Evolutionary conservation across 1,140 invertebrate species (phyloP).

Genomic region (Zaprionus africanus): DNA sequence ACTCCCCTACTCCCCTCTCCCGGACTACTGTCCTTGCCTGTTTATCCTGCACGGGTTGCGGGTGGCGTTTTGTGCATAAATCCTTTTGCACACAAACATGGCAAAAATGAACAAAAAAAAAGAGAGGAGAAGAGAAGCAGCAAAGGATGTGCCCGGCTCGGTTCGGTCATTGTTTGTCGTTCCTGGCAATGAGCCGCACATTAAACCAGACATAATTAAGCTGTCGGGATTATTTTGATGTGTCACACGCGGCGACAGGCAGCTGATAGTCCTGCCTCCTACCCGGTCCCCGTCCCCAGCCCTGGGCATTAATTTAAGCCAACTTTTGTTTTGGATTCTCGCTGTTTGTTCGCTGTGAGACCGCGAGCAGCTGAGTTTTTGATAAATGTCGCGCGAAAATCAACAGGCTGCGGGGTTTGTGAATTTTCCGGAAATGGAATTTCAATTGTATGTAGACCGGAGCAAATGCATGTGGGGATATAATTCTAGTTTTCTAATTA

Average conservation of each 20-base stretch:
- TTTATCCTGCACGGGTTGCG: constrained; percentile 57
- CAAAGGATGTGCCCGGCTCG: constrained; percentile 68
- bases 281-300: neutral
- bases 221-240: constrained; percentile 83
- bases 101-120: constrained; percentile 3
- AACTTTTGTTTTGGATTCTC: constrained; percentile 71
- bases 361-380: constrained; percentile 50
- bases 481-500: neutral
- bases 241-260: constrained; percentile 75
- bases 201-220: constrained; percentile 76
- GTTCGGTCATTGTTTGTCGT: constrained; percentile 70
- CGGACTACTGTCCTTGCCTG: constrained; percentile 25
- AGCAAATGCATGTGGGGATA: neutral
- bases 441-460: constrained; percentile 3
- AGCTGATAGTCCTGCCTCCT: constrained; percentile 63
- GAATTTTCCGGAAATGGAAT: constrained; percentile 18
- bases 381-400: constrained; percentile 30
- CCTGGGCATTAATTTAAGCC: constrained; percentile 70
- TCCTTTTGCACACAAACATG: constrained; percentile 61
- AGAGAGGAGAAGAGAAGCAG: constrained; percentile 20
- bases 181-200: constrained; percentile 67
- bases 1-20: neutral
- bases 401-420: constrained; percentile 28
- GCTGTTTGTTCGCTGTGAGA: constrained; percentile 43
- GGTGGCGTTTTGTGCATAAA: constrained; percentile 78